Percentiles rank a stretch among this genome's conserved stretches.
phyloP scores from a whole-genome alignment of 2,888 invertebrate species.

The Fissipunctia ypsillon region DNA sequence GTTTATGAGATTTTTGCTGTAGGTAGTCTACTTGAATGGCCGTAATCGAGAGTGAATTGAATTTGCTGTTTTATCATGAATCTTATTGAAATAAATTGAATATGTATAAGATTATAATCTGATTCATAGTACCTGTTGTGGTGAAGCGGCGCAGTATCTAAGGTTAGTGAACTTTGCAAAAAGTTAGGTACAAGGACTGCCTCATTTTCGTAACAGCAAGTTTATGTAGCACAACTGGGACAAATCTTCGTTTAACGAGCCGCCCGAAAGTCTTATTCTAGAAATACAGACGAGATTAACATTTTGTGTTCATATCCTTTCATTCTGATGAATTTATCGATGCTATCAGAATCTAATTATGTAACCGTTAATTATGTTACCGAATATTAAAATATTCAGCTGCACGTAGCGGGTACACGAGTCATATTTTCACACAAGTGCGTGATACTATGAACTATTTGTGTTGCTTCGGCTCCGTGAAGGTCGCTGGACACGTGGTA shows the following conservation, averaged over 20 bases:
- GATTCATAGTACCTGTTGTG: slow-evolving; percentile 33
- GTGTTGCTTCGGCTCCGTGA: slow-evolving; percentile 73
- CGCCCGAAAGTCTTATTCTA: not conserved
- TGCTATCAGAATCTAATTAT: slow-evolving; percentile 14
- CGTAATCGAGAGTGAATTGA: slow-evolving; percentile 41
- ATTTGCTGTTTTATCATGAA: slow-evolving; percentile 27
- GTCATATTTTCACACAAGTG: slow-evolving; percentile 54
- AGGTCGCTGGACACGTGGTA: slow-evolving; percentile 81
- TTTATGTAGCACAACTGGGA: not conserved
- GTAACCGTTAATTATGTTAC: slow-evolving; percentile 11
- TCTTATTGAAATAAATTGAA: slow-evolving; percentile 35
- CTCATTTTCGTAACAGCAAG: slow-evolving; percentile 10
- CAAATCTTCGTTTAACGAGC: not conserved
- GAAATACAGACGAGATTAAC: not conserved
- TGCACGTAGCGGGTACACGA: slow-evolving; percentile 38
- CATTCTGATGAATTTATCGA: slow-evolving; percentile 16
- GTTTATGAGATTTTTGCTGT: slow-evolving; percentile 53
- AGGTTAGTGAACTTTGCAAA: slow-evolving; percentile 34
- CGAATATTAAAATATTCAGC: slow-evolving; percentile 56
- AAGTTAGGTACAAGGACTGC: slow-evolving; percentile 6
- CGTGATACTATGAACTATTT: slow-evolving; percentile 61
- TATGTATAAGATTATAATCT: slow-evolving; percentile 36
- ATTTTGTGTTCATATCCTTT: not conserved
- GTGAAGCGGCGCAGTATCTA: slow-evolving; percentile 17
- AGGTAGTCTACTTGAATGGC: slow-evolving; percentile 31